A percentile compares a stretch with the other conserved stretches of the same genome.
phyloP scores from a whole-genome alignment of 2,113 vertebrate species.

The Nothobranchius furzeri region DNA sequence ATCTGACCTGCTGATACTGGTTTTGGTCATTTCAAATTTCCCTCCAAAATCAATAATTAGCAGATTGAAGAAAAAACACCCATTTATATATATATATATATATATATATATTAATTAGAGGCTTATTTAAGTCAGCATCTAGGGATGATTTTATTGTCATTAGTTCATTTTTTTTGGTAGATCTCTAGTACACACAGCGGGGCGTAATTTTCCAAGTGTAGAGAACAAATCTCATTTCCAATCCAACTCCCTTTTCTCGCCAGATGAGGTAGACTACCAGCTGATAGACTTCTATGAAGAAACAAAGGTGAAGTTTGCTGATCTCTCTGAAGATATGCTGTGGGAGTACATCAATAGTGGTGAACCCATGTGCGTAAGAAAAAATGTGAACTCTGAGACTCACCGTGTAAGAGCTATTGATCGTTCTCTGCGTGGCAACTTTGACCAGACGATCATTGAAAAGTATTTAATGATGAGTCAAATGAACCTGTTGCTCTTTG shows the following conservation, averaged over 20 bases:
- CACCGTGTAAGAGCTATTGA: conserved; percentile 16
- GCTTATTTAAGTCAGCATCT: no score
- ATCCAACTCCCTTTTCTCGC: conserved; percentile 20
- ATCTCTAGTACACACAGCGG: no score
- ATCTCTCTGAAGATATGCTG: conserved; percentile 91
- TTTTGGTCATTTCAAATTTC: no score
- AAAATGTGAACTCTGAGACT: conserved; percentile 11
- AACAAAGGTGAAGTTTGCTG: conserved; percentile 92
- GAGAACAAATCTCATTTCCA: no score
- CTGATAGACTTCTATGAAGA: conserved; percentile 89
- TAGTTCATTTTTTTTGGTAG: no score
- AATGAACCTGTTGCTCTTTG: conserved; percentile 53
- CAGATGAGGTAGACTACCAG: conserved; percentile 78
- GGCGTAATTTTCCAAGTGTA: no score
- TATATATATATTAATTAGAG: no score
- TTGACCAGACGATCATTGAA: not conserved
- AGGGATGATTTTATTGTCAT: no score
- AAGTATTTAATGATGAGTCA: conserved; percentile 5
- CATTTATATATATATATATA: no score
- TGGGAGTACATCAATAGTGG: conserved; percentile 96
- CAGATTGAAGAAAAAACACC: no score
- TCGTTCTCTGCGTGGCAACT: conserved; percentile 8
- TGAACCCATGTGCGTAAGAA: conserved; percentile 90
- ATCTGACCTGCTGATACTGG: no score
- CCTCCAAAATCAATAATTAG: no score